A percentile compares a stretch with the other conserved stretches of the same genome.
Evolutionary conservation across 2,797 vertebrate genomes (phyloP).

Genomic region (Dermochelys coriacea): DNA sequence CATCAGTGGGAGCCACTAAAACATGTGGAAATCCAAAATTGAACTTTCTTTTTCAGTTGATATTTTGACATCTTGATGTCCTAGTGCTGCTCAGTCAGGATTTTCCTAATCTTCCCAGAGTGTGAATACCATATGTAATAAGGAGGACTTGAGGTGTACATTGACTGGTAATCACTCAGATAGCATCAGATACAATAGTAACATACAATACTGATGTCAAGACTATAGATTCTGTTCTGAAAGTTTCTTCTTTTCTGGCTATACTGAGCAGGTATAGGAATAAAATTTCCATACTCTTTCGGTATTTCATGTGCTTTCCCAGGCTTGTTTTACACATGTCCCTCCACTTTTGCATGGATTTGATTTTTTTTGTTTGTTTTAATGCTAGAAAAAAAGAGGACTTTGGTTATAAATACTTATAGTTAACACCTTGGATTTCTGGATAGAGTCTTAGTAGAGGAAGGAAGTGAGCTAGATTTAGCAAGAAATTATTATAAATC

Average conservation of each 20-base stretch:
- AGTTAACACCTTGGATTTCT: constrained; percentile 46
- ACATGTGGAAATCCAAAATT: neutral
- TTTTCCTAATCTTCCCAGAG: neutral
- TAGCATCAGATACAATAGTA: neutral
- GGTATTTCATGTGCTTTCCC: neutral
- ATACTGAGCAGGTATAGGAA: neutral
- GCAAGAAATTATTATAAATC: constrained; percentile 24
- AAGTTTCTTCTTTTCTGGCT: neutral
- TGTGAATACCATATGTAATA: neutral
- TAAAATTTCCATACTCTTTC: neutral
- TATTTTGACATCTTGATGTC: constrained; percentile 32
- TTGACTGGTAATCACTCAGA: neutral
- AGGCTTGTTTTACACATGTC: neutral
- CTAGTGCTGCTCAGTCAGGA: neutral
- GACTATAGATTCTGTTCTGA: neutral
- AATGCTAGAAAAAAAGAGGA: neutral
- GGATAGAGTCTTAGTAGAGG: neutral
- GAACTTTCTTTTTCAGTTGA: neutral
- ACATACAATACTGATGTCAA: neutral
- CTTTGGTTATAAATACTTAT: constrained; percentile 13
- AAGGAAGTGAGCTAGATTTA: neutral
- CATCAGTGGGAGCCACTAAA: neutral
- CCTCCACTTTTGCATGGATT: neutral
- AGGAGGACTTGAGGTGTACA: neutral
- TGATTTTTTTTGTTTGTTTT: neutral